Evolutionary conservation across 2,113 vertebrate species (phyloP), one percentile per base, ranked within the genome.

Genomic region (Odontesthes bonariensis): DNA sequence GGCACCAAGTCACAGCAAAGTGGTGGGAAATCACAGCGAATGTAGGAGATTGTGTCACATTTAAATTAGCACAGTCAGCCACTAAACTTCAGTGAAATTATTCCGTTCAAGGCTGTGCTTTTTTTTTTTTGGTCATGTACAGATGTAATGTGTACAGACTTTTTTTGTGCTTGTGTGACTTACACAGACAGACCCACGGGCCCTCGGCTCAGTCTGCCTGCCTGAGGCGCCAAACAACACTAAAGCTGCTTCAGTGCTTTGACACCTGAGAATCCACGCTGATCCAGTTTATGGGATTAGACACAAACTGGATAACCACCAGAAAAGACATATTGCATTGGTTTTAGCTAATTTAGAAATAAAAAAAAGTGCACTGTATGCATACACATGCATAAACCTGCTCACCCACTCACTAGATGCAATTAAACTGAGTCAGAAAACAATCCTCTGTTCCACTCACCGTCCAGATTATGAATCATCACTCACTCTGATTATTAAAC

Each of bases 201-300:
- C 49, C 40, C n/a, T 40, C 35, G 17, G 59, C 31, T 68, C 71
- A 55, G 61, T 62, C 11, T 3, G 4, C 44, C 77, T 56, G 65
- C 74, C 68, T 27, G 23, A n/a, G 40, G 78, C 32, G 16, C 46
- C 42, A 46, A 59, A 46, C 6, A 76, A 64, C 70, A 33, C 32
- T 23, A 42, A 63, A 59, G 52, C 32, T 17, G 64, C 20, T 35
- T 40, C 68, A 17, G 7, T 70, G 62, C 74, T 81, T 22, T 65
- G 78, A 73, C 76, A 84, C 70, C 71, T 78, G 70, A 69, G 60
- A 61, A 63, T 35, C 55, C 54, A 7, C 4, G 23, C 65, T 79
- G 84, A 86, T 86, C 76, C 82, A 71, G 54, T 85, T 81, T 74
- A 75, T 71, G 49, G 73, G 83, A 88, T 86, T 70, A 79, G 38